Percentiles rank a stretch among this genome's conserved stretches.
phyloP scores from a whole-genome alignment of 2,113 vertebrate genomes.

The Bubo bubo region DNA sequence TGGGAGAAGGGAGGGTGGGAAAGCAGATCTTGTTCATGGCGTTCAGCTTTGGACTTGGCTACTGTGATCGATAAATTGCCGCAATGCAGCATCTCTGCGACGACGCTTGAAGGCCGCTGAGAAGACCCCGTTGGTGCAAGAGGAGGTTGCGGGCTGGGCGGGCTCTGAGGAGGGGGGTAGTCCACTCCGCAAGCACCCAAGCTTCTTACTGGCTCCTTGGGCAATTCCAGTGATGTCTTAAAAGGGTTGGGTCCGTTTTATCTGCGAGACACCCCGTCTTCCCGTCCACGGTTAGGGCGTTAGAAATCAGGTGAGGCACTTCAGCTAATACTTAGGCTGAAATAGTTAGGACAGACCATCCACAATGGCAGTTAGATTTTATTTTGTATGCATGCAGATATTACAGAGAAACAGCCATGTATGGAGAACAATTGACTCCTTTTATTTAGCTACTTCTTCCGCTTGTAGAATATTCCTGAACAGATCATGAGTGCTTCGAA shows the following conservation, averaged over 20 bases:
- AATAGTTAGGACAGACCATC: not conserved
- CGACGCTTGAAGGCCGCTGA: constrained; percentile 19
- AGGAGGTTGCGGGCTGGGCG: constrained; percentile 62
- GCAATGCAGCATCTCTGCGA: constrained; percentile 70
- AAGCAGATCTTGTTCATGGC: not conserved
- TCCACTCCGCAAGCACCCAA: not conserved
- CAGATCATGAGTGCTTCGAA: not conserved
- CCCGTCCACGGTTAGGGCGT: not conserved
- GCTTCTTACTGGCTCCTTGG: constrained; percentile 66
- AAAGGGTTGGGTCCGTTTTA: constrained; percentile 58
- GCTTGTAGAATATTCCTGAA: not conserved
- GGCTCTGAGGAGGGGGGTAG: constrained; percentile 63
- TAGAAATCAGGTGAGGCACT: constrained; percentile 12
- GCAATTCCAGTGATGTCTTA: constrained; percentile 60
- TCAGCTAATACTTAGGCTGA: not conserved
- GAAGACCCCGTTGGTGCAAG: constrained; percentile 55
- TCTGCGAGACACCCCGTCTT: constrained; percentile 21
- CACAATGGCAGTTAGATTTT: not conserved
- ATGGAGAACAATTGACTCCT: not conserved
- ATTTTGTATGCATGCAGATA: not conserved
- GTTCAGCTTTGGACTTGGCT: not conserved
- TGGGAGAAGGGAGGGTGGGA: not conserved
- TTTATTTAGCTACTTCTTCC: not conserved
- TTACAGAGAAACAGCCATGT: not conserved
- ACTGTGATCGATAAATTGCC: constrained; percentile 22